Evolutionary conservation across 2,888 invertebrate genomes (phyloP).

Genomic region (Nesidiocoris tenuis): DNA sequence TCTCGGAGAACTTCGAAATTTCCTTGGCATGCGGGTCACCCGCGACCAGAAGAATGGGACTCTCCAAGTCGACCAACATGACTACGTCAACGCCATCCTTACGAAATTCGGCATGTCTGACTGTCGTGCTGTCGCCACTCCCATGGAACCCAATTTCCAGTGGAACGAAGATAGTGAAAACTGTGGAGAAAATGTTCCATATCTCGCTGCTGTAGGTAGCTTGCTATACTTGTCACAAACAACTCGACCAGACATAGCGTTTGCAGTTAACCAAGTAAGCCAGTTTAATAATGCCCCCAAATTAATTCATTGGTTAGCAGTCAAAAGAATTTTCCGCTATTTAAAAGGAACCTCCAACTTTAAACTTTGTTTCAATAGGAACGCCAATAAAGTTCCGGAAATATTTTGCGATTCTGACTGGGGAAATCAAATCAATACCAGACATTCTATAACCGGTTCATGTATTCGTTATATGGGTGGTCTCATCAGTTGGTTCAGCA

Average conservation of each 20-base stretch:
- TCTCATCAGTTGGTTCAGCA: slow-evolving; percentile 15
- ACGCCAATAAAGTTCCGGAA: not conserved
- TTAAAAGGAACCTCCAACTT: slow-evolving; percentile 42
- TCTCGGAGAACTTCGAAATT: slow-evolving; percentile 42
- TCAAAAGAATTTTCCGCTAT: slow-evolving; percentile 40
- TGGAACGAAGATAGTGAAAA: not conserved
- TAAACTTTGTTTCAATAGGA: not conserved
- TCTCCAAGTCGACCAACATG: slow-evolving; percentile 42
- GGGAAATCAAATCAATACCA: slow-evolving; percentile 12
- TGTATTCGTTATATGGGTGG: slow-evolving; percentile 2
- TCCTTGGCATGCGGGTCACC: slow-evolving; percentile 45
- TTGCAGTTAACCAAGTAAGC: slow-evolving; percentile 21
- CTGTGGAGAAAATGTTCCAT: not conserved
- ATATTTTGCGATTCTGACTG: slow-evolving; percentile 29
- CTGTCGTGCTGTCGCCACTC: slow-evolving; percentile 30
- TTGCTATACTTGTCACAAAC: slow-evolving; percentile 8
- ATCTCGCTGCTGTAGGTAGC: slow-evolving; percentile 7
- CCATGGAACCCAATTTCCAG: not conserved
- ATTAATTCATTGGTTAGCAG: not conserved
- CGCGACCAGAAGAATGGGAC: slow-evolving; percentile 30
- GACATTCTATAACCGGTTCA: slow-evolving; percentile 10
- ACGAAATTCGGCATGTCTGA: slow-evolving; percentile 45
- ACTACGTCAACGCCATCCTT: slow-evolving; percentile 43
- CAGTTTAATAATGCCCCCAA: not conserved
- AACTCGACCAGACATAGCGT: slow-evolving; percentile 22